A percentile compares a stretch with the other conserved stretches of the same genome.
These are phyloP conservation scores for Drosophila simulans DNA, from an alignment of 1,140 invertebrate species.

Conservation along the genomic window DNA sequence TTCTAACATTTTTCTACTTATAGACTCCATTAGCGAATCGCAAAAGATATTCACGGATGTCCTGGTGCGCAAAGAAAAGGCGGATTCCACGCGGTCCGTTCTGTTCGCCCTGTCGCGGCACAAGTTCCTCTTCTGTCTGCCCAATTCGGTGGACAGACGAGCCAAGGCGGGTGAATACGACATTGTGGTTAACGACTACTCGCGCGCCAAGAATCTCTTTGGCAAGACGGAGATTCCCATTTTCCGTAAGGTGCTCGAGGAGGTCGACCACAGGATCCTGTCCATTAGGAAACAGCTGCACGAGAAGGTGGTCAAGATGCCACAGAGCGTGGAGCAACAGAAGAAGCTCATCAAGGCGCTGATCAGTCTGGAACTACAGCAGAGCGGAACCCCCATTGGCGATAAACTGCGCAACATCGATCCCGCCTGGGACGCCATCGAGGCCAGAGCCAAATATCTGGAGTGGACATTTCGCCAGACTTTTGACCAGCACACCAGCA, in stretches of 20 bases:
- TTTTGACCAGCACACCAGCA: constrained; percentile 75
- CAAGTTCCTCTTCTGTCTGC: constrained; percentile 97
- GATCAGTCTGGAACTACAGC: constrained; percentile 88
- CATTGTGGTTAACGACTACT: constrained; percentile 98
- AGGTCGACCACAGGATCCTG: constrained; percentile 95
- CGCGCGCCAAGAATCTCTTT: constrained; percentile 97
- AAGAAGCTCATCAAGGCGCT: constrained; percentile 94
- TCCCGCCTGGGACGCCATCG: constrained; percentile 97
- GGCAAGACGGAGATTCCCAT: constrained; percentile 96
- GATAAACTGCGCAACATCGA: constrained; percentile 86
- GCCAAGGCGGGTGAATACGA: constrained; percentile 98
- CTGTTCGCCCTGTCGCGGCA: constrained; percentile 94
- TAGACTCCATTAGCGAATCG: constrained; percentile 95
- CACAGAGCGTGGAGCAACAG: constrained; percentile 96
- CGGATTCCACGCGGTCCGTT: constrained; percentile 97
- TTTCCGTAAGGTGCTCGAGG: constrained; percentile 93
- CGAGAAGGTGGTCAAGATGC: constrained; percentile 94
- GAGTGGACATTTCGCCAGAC: constrained; percentile 85
- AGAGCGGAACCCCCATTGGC: constrained; percentile 70
- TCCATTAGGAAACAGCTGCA: constrained; percentile 92
- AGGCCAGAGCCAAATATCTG: constrained; percentile 91
- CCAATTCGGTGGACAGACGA: constrained; percentile 96
- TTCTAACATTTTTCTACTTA: not conserved
- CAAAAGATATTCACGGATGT: constrained; percentile 98
- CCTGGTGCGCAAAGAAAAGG: constrained; percentile 95